phyloP scores from a whole-genome alignment of 1,140 invertebrate genomes.

The Papilio helenus region DNA sequence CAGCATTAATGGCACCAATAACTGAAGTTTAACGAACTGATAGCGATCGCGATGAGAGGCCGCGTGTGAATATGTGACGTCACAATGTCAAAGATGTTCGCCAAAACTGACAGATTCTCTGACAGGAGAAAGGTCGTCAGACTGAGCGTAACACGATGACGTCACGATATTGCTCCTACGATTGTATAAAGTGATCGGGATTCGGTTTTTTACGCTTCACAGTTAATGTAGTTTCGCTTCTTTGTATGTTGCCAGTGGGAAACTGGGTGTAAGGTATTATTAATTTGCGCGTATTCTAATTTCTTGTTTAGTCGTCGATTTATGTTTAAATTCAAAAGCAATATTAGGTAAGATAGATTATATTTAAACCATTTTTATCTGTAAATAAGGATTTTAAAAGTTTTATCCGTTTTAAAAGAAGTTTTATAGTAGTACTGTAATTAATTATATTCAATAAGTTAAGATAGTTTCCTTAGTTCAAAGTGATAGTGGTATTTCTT shows the following conservation, averaged over 20 bases:
- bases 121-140: slow-evolving; percentile 66
- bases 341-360: slow-evolving; percentile 65
- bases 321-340: slow-evolving; percentile 61
- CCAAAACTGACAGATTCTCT: slow-evolving; percentile 66
- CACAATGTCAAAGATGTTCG: slow-evolving; percentile 61
- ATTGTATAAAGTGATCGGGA: slow-evolving; percentile 69
- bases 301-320: slow-evolving; percentile 44
- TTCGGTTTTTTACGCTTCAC: slow-evolving; percentile 51
- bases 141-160: slow-evolving; percentile 64
- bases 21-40: background rate
- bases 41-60: background rate
- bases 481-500: slow-evolving; percentile 54
- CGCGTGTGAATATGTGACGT: slow-evolving; percentile 41
- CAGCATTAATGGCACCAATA: slow-evolving; percentile 10
- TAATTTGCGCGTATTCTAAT: slow-evolving; percentile 62
- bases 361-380: slow-evolving; percentile 37
- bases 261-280: slow-evolving; percentile 56
- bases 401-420: slow-evolving; percentile 31
- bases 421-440: background rate
- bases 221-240: slow-evolving; percentile 59
- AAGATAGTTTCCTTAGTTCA: slow-evolving; percentile 48
- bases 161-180: slow-evolving; percentile 54
- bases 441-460: background rate
- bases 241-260: slow-evolving; percentile 63
- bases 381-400: slow-evolving; percentile 40